Base-by-base conservation (phyloP, 2,888 invertebrate species). In the Drosophila longiperda region DNA sequence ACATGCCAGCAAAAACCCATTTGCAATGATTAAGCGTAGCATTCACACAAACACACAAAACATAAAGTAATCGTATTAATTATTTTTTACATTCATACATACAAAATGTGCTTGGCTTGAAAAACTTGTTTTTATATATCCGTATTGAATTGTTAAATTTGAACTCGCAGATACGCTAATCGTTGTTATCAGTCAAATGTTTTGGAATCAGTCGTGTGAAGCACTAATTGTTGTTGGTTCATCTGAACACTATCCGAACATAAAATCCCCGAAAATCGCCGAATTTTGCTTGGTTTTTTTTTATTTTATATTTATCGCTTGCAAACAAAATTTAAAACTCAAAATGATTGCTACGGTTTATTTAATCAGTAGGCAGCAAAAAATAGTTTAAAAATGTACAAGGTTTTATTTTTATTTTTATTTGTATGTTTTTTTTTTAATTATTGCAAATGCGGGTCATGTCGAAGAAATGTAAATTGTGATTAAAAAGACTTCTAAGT, bases 211-310 rank as follows among this genome's bases (percentile, higher is more conserved):
- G 26, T 42, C 26, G 15, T 29, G 40, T 61, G 9, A 26, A 42
- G 9, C 38, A 34, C 45, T 78, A 61, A 15, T 20, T 33, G 26
- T 55, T 59, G 36, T 68, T 59, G 36, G 54, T 75, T 71, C 72
- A 82, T 66, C 20, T 42, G 40, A 33, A 48, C 75, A 83, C 74
- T 70, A 68, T 63, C 57, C 15, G 33, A 23, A 53, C 52, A 68
- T 65, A 83, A 86, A 82, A 81, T 23, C 84, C 82, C 87, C 84
- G 11, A 59, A 75, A 67, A 78, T 75, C 8, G 20, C 15, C 57
- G 55, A 20, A 50, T 26, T 64, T 66, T 26, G 52, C 75, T 48
- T 48, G 32, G 34, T 59, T 57, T 76, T 62, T 45, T 45, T 7
- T 45, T 8, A 20, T 20, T 45, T 15, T 20, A 45, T 20, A 20